These are phyloP conservation scores for Lutjanus argentimaculatus DNA, from an alignment of 2,797 vertebrate species.

Conservation along the genomic window DNA sequence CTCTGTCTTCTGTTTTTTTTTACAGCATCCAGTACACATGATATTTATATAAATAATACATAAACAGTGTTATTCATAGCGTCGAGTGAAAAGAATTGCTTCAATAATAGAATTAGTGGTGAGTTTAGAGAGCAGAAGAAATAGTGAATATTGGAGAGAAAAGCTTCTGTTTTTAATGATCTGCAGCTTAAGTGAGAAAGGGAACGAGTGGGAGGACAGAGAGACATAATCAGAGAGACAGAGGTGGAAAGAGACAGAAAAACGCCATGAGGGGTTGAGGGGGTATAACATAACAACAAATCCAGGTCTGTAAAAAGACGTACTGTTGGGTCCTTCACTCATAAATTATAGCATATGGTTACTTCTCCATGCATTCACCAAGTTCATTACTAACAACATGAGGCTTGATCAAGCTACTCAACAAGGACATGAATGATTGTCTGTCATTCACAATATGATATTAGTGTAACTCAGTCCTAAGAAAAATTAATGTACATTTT, in stretches of 20 bases:
- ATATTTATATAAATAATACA: slow-evolving; percentile 49
- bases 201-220: neutral
- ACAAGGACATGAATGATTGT: neutral
- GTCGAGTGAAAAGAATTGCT: slow-evolving; percentile 46
- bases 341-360: neutral
- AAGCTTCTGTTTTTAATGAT: slow-evolving; percentile 59
- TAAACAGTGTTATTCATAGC: slow-evolving; percentile 51
- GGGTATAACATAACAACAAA: slow-evolving; percentile 9
- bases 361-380: slow-evolving; percentile 6
- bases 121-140: slow-evolving; percentile 52
- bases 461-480: too few species aligned
- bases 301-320: neutral
- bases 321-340: neutral
- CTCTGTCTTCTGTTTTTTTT: slow-evolving; percentile 32
- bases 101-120: slow-evolving; percentile 59
- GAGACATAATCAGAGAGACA: slow-evolving; percentile 16
- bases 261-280: neutral
- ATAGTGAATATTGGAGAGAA: slow-evolving; percentile 41
- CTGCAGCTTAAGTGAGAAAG: slow-evolving; percentile 42
- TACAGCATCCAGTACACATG: slow-evolving; percentile 55
- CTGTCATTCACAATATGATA: neutral
- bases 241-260: neutral
- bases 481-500: neutral
- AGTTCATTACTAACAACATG: slow-evolving; percentile 5
- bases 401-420: neutral